Percentiles rank a stretch among this genome's conserved stretches.
Evolutionary conservation across 2,797 vertebrate genomes (phyloP).

Genomic region (Cyclopterus lumpus): DNA sequence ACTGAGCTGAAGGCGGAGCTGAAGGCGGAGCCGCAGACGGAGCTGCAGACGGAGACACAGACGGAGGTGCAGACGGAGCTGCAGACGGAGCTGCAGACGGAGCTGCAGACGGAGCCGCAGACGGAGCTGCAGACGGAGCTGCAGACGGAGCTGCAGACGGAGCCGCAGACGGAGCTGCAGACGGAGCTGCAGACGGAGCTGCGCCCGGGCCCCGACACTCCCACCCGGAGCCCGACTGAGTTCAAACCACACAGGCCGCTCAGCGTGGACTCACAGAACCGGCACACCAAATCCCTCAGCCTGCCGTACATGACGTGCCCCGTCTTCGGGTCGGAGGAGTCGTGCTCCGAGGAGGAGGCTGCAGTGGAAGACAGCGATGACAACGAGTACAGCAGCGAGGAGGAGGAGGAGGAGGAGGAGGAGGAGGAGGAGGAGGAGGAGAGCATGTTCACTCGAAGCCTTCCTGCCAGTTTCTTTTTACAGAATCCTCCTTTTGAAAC

Average conservation of each 20-base stretch:
- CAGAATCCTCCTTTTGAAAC: background rate
- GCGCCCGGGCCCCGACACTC: background rate
- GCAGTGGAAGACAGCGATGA: slow-evolving; percentile 42
- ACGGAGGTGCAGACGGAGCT: too few species aligned
- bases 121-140: too few species aligned
- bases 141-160: too few species aligned
- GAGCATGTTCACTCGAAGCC: slow-evolving; percentile 78
- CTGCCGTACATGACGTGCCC: slow-evolving; percentile 78
- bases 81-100: too few species aligned
- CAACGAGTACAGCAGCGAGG: slow-evolving; percentile 46
- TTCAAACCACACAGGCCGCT: slow-evolving; percentile 47
- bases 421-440: slow-evolving; percentile 67
- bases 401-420: too few species aligned
- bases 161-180: too few species aligned
- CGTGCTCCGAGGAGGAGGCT: slow-evolving; percentile 65
- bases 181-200: too few species aligned
- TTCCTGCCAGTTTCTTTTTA: slow-evolving; percentile 70
- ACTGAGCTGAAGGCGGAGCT: too few species aligned
- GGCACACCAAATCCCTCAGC: slow-evolving; percentile 82
- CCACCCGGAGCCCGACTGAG: slow-evolving; percentile 11
- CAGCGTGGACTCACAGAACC: slow-evolving; percentile 42
- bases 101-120: too few species aligned
- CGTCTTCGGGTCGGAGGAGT: slow-evolving; percentile 32
- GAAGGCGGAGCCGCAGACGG: too few species aligned
- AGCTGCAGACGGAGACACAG: too few species aligned